Conservation (phyloP, 92 coral and sea anemone species). For the Epizoanthus stellaris region DNA sequence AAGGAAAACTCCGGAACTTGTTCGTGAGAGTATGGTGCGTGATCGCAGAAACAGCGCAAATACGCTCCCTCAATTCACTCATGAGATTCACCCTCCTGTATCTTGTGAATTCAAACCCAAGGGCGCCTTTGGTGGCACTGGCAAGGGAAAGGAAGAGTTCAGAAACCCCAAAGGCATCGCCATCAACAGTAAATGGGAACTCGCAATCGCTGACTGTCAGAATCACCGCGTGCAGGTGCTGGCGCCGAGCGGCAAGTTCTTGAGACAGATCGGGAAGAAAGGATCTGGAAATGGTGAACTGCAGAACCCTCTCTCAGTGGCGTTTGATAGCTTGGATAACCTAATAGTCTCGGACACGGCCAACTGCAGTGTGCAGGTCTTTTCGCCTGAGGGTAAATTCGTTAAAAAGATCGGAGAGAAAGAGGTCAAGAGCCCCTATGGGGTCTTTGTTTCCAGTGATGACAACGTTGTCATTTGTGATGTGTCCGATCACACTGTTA, state of each 20-base stretch:
- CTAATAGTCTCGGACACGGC: slow-evolving; percentile 23
- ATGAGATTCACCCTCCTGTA: slow-evolving; percentile 19
- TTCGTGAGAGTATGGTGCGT: slow-evolving; percentile 22
- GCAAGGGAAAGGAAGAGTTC: slow-evolving; percentile 32
- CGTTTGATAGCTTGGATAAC: slow-evolving; percentile 23
- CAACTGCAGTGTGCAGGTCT: slow-evolving; percentile 32
- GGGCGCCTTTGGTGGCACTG: slow-evolving; percentile 41
- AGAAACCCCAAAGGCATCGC: slow-evolving; percentile 37
- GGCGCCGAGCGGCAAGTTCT: slow-evolving; percentile 14
- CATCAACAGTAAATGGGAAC: slow-evolving; percentile 31
- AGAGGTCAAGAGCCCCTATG: slow-evolving; percentile 22
- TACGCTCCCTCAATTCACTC: background rate
- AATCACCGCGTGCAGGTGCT: slow-evolving; percentile 40
- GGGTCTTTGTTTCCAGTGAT: slow-evolving; percentile 29
- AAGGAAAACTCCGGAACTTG: slow-evolving; percentile 2
- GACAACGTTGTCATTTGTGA: slow-evolving; percentile 29
- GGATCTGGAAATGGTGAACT: slow-evolving; percentile 39
- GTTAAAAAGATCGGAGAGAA: slow-evolving; percentile 27
- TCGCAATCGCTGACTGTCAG: slow-evolving; percentile 34
- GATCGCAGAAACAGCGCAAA: slow-evolving; percentile 8
- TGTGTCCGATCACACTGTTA: slow-evolving; percentile 25
- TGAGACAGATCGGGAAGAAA: slow-evolving; percentile 33
- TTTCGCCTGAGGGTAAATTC: slow-evolving; percentile 26
- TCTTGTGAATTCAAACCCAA: slow-evolving; percentile 30
- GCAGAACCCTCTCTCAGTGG: slow-evolving; percentile 25